A percentile compares a stretch with the other conserved stretches of the same genome.
These are phyloP conservation scores for Ditylenchus weischeri DNA, from an alignment of 2,888 invertebrate genomes.

Conservation along the genomic window DNA sequence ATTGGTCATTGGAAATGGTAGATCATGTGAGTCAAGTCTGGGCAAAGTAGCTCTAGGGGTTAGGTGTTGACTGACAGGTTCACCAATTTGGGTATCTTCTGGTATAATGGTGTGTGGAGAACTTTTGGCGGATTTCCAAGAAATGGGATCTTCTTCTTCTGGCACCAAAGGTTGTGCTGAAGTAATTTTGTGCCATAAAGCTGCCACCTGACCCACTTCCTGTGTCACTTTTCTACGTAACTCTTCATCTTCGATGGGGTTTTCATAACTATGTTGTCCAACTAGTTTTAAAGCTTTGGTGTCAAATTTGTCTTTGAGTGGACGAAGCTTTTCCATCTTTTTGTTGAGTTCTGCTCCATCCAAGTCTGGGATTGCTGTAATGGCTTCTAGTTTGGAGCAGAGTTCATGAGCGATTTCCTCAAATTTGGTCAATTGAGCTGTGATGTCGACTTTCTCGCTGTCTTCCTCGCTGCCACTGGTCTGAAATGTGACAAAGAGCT, in stretches of 20 bases:
- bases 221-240: constrained; percentile 18
- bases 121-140: constrained; percentile 5
- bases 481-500: neutral
- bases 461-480: constrained; percentile 9
- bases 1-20: neutral
- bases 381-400: constrained; percentile 9
- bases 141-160: neutral
- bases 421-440: constrained; percentile 10
- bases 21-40: neutral
- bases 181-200: constrained; percentile 14
- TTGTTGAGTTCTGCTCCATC: constrained; percentile 2
- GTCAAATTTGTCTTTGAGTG: constrained; percentile 2
- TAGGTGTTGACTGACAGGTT: neutral
- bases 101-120: neutral
- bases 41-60: neutral
- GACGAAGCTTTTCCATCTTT: neutral
- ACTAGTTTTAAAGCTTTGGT: constrained; percentile 5
- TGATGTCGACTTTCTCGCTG: neutral
- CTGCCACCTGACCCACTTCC: constrained; percentile 15
- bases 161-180: neutral
- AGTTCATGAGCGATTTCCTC: constrained; percentile 13
- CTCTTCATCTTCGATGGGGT: constrained; percentile 10
- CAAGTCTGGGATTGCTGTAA: constrained; percentile 8
- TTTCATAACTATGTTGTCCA: neutral
- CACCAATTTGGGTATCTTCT: neutral